Conservation (phyloP, 2,888 invertebrate species). For the Oxycera nigricornis region DNA sequence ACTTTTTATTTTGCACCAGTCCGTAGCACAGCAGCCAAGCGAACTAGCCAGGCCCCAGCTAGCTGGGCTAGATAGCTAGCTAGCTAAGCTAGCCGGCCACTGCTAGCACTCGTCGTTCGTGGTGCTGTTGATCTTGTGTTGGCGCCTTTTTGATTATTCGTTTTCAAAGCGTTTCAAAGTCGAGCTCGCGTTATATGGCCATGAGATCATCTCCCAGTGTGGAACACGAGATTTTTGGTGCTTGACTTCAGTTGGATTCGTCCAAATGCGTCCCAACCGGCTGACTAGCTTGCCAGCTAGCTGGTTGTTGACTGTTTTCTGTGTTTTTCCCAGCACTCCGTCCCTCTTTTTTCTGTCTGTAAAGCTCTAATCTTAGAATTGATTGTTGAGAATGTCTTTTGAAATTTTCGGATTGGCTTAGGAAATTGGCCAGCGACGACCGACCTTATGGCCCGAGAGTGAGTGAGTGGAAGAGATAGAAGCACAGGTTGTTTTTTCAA, state of each 20-base stretch:
- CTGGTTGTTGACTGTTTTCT: conserved; percentile 9
- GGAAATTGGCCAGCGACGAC: not conserved
- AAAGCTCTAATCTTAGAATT: conserved; percentile 28
- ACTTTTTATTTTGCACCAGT: conserved; percentile 23
- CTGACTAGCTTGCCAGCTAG: not conserved
- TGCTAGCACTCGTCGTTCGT: not conserved
- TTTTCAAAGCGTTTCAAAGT: conserved; percentile 11
- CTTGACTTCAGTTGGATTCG: too few relatives aligned
- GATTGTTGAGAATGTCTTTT: conserved; percentile 13
- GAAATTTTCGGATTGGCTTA: not conserved
- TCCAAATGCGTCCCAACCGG: too few relatives aligned
- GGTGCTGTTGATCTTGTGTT: conserved; percentile 17
- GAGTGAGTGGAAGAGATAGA: not conserved
- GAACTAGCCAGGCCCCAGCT: not conserved
- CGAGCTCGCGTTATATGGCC: conserved; percentile 26
- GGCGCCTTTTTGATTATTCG: conserved; percentile 37
- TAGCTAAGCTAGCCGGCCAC: not conserved
- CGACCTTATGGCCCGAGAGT: too few relatives aligned
- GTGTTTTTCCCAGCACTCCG: not conserved
- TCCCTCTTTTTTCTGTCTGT: not conserved
- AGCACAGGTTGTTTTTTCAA: not conserved
- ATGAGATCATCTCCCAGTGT: conserved; percentile 33
- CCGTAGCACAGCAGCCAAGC: not conserved
- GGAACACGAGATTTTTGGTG: too few relatives aligned
- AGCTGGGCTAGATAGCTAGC: not conserved